Evolutionary conservation across 1,140 invertebrate species (phyloP).

Genomic region (Cecropterus lyciades): DNA sequence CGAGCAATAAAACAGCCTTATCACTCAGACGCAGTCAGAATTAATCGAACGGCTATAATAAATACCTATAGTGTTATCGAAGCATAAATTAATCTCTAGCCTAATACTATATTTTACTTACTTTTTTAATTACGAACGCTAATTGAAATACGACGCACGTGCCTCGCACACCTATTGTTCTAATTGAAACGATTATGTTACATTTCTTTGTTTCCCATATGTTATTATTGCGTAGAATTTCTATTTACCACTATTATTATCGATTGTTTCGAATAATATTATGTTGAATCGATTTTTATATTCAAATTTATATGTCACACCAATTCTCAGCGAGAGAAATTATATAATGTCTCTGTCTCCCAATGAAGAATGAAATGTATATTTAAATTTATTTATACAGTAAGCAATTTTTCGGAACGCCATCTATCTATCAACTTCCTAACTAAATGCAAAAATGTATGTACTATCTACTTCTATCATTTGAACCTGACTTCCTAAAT

Average conservation of each 20-base stretch:
- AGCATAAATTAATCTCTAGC: conserved; percentile 65
- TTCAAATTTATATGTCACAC: too few relatives aligned
- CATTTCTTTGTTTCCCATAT: conserved; percentile 28
- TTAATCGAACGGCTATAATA: conserved; percentile 62
- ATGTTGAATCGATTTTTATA: background rate
- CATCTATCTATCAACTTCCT: too few relatives aligned
- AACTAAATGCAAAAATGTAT: too few relatives aligned
- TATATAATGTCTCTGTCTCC: too few relatives aligned
- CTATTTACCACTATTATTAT: conserved; percentile 11
- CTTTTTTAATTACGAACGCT: conserved; percentile 70
- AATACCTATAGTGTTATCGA: conserved; percentile 59
- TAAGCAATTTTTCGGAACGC: too few relatives aligned
- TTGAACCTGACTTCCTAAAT: too few relatives aligned
- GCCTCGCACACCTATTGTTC: conserved; percentile 30
- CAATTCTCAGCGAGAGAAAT: too few relatives aligned
- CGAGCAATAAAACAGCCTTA: conserved; percentile 36
- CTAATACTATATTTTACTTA: conserved; percentile 70
- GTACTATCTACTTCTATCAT: too few relatives aligned
- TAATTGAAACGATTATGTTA: conserved; percentile 34
- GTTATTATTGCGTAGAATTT: conserved; percentile 17
- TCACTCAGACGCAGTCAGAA: conserved; percentile 41
- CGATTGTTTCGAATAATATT: conserved; percentile 4
- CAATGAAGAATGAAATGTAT: too few relatives aligned
- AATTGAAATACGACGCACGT: conserved; percentile 64
- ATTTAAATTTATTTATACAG: too few relatives aligned